Conservation (phyloP, 2,888 invertebrate genomes). For the Leptothorax acervorum region DNA sequence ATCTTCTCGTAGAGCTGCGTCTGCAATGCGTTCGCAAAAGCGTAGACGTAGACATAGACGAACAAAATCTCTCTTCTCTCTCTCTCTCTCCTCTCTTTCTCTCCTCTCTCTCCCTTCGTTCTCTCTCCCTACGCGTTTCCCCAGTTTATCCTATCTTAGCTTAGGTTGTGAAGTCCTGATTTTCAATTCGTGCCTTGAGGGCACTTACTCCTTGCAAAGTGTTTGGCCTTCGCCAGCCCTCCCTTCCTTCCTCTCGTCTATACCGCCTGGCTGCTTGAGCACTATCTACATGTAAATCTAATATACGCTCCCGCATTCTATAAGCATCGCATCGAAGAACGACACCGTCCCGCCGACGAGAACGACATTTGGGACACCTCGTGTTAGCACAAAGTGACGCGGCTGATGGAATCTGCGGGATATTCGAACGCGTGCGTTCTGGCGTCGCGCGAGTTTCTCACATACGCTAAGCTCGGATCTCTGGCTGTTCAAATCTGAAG, state of each 20-base stretch:
- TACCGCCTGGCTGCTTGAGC: conserved; percentile 78
- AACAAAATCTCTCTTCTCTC: conserved; percentile 16
- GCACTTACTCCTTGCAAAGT: conserved; percentile 69
- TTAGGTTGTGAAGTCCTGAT: conserved; percentile 78
- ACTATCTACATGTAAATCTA: conserved; percentile 84
- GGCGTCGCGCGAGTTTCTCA: conserved; percentile 17
- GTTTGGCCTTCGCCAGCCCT: conserved; percentile 66
- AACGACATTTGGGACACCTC: conserved; percentile 59
- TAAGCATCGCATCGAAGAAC: conserved; percentile 67
- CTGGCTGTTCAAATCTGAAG: conserved; percentile 1
- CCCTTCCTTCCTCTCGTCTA: conserved; percentile 47
- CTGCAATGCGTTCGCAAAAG: conserved; percentile 17
- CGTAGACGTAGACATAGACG: conserved; percentile 23
- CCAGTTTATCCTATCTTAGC: conserved; percentile 84
- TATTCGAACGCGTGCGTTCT: conserved; percentile 57
- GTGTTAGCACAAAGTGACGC: conserved; percentile 58
- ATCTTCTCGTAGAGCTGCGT: conserved; percentile 24
- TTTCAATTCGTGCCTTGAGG: conserved; percentile 80
- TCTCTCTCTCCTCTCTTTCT: background rate
- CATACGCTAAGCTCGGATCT: conserved; percentile 1
- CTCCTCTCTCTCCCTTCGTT: background rate
- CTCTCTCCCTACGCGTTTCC: conserved; percentile 41
- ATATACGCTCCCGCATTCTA: conserved; percentile 79
- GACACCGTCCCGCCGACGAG: conserved; percentile 52
- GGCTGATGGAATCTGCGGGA: conserved; percentile 68